phyloP scores from a whole-genome alignment of 2,113 vertebrate genomes.

The human (Homo sapiens) region DNA sequence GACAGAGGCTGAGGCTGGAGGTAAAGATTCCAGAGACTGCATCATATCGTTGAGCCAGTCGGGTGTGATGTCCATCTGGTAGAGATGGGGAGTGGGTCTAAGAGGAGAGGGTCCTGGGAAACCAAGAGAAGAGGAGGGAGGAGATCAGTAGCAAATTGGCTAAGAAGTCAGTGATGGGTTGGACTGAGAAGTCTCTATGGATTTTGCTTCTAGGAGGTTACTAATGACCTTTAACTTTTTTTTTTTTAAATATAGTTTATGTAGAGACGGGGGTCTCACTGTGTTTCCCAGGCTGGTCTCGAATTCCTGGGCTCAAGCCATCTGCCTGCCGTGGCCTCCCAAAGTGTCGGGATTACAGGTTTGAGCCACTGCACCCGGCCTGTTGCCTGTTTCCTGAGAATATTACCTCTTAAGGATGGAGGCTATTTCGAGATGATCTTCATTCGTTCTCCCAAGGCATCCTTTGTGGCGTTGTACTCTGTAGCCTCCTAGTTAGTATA shows the following conservation, averaged over 20 bases:
- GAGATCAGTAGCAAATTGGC: not conserved
- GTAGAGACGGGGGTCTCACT: no score
- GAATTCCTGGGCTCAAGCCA: no score
- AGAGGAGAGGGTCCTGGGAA: no score
- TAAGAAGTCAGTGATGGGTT: not conserved
- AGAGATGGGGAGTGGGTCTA: fast-evolving
- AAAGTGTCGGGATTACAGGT: no score
- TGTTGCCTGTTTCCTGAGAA: not conserved
- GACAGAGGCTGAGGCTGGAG: not conserved
- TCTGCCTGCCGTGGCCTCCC: no score
- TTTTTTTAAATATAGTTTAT: no score
- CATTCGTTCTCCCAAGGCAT: not conserved
- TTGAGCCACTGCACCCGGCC: no score
- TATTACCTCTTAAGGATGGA: not conserved
- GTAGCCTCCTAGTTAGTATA: not conserved
- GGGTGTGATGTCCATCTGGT: no score
- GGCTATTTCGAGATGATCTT: not conserved
- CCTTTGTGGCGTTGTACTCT: not conserved
- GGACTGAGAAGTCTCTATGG: not conserved
- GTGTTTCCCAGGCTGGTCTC: no score
- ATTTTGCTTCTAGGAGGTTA: not conserved
- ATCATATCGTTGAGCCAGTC: not conserved
- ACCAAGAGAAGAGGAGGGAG: not conserved
- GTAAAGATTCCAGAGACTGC: not conserved
- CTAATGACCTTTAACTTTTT: not conserved